Percentiles rank a stretch among this genome's conserved stretches.
Evolutionary conservation across 2,113 vertebrate species (phyloP).

Genomic region (Brevimyrus niger): DNA sequence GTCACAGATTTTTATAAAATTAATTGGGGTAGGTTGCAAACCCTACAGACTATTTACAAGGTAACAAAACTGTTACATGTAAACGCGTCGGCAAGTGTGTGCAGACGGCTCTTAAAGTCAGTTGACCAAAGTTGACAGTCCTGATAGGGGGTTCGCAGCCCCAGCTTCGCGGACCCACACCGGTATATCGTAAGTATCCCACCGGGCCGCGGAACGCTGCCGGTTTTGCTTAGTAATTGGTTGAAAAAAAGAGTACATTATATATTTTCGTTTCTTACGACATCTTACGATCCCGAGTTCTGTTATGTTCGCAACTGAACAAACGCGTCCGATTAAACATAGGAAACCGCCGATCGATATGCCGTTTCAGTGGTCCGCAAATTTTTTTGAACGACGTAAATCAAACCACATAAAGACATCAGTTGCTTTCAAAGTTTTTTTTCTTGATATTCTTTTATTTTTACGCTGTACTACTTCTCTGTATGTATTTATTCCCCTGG

Average conservation of each 20-base stretch:
- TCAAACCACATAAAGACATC: neutral
- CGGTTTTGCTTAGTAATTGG: neutral
- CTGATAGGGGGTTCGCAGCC: neutral
- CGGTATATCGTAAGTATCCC: neutral
- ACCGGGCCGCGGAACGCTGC: neutral
- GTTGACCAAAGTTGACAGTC: too few relatives aligned
- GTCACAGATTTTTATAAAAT: neutral
- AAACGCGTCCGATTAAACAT: neutral
- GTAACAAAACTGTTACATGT: neutral
- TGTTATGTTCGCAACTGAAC: neutral
- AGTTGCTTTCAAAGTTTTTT: neutral
- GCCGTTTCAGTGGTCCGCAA: neutral
- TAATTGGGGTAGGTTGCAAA: neutral
- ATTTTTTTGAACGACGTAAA: neutral
- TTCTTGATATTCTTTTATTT: too few relatives aligned
- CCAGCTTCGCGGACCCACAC: neutral
- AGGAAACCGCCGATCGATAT: neutral
- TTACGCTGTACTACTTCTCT: neutral
- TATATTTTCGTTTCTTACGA: neutral
- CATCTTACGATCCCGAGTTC: neutral
- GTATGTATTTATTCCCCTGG: neutral
- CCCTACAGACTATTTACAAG: neutral
- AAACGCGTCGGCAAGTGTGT: neutral
- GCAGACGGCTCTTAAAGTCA: neutral
- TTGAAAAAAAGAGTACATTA: neutral